These are phyloP conservation scores for Chymomyza fuscimana DNA, from an alignment of 2,888 invertebrate species.

Conservation along the genomic window DNA sequence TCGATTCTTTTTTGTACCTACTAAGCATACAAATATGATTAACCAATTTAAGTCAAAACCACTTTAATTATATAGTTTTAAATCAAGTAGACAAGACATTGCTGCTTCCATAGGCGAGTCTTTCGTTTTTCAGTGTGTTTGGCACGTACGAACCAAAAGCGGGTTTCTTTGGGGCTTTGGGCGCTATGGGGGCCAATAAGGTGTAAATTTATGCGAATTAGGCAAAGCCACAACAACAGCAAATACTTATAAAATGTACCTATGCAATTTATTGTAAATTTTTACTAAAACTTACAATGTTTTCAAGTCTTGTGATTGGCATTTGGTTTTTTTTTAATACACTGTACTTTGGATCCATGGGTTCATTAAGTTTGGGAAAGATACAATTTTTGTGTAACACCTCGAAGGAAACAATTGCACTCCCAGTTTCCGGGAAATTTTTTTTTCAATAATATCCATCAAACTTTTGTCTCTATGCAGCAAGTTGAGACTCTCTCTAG, in stretches of 20 bases:
- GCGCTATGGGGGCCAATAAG: slow-evolving; percentile 78
- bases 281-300: slow-evolving; percentile 47
- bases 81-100: slow-evolving; percentile 48
- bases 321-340: slow-evolving; percentile 33
- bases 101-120: slow-evolving; percentile 31
- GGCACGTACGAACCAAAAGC: background rate
- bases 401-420: too few species aligned
- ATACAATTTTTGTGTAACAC: too few species aligned
- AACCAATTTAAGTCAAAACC: slow-evolving; percentile 73
- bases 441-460: too few species aligned
- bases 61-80: slow-evolving; percentile 63
- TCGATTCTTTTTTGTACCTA: background rate
- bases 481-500: too few species aligned
- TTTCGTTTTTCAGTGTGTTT: background rate
- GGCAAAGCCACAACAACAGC: slow-evolving; percentile 29
- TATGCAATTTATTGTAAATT: slow-evolving; percentile 69
- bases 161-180: slow-evolving; percentile 38
- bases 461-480: too few species aligned
- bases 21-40: slow-evolving; percentile 59
- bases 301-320: slow-evolving; percentile 46
- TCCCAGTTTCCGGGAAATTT: too few species aligned
- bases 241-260: slow-evolving; percentile 54
- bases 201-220: slow-evolving; percentile 76
- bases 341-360: too few species aligned
- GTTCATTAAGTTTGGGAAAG: too few species aligned